Percentiles rank a stretch among this genome's conserved stretches.
Evolutionary conservation across 1,140 invertebrate species (phyloP).

Genomic region (Cecropterus lyciades): DNA sequence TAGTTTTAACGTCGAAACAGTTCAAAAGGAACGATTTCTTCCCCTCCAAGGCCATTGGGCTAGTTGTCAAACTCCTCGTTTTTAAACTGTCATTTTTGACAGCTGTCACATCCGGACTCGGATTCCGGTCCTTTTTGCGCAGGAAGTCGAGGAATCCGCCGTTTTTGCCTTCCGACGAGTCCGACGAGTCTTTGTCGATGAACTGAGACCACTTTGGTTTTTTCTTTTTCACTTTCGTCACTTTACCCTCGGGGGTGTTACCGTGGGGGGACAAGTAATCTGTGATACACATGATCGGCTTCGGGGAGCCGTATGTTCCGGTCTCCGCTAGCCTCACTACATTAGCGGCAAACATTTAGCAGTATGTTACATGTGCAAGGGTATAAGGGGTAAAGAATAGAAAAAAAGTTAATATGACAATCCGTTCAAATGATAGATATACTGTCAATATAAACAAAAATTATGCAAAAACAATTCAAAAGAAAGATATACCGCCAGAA

Average conservation of each 20-base stretch:
- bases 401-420: slow-evolving; percentile 20
- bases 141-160: slow-evolving; percentile 48
- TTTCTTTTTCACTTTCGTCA: slow-evolving; percentile 43
- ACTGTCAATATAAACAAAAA: too few relatives aligned
- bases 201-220: slow-evolving; percentile 53
- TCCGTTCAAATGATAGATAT: background rate
- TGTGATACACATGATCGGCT: slow-evolving; percentile 49
- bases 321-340: slow-evolving; percentile 45
- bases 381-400: background rate
- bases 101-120: background rate
- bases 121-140: slow-evolving; percentile 41
- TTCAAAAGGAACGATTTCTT: slow-evolving; percentile 54
- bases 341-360: slow-evolving; percentile 19
- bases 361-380: too few relatives aligned
- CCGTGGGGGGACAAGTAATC: slow-evolving; percentile 45
- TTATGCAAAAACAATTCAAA: too few relatives aligned
- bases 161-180: slow-evolving; percentile 42
- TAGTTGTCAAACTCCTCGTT: slow-evolving; percentile 57
- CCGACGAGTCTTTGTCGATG: slow-evolving; percentile 43
- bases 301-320: slow-evolving; percentile 30
- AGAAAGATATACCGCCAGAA: too few relatives aligned
- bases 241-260: slow-evolving; percentile 4
- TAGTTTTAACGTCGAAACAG: slow-evolving; percentile 60
- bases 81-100: slow-evolving; percentile 13
- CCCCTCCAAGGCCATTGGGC: slow-evolving; percentile 55